Base-by-base conservation (phyloP, 2,888 invertebrate genomes). In the Hemicrepidius hirtus region DNA sequence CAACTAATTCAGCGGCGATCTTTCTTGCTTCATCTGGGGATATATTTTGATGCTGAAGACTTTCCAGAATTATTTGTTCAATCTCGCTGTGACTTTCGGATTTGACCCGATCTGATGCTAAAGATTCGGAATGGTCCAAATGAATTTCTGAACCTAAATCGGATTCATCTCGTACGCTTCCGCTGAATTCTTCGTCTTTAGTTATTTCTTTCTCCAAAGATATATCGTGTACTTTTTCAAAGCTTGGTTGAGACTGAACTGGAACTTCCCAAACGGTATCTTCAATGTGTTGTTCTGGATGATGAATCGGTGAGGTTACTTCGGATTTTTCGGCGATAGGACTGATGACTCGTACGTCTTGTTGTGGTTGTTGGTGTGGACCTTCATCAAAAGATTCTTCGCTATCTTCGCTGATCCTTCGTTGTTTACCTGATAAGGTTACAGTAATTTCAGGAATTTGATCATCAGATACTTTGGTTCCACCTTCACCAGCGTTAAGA, bases 251-350 rank as follows among this genome's bases (percentile, higher is more conserved):
- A 32, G 87, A 85, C 80, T 88, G 85, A 4, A 88, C 84, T 13
- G 88, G 85, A 18, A 88, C 87, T 82, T 88, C 88, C 88, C 88
- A 89, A 24, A 88, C 84, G 1, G 87, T 86, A 79, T 89, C 87
- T 70, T 88, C 87, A 18, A 88, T 82, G 73, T 87, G 85, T 80
- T 89, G 87, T 80, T 88, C 86, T 1, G 87, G 86, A 70, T 86
- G 84, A 68, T 87, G 83, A 18, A 88, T 82, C 9, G 84, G 82
- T 0, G 84, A 81, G 7, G 78, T 73, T 41, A 71, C 63, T 70
- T 79, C 74, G 46, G 74, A 70, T 71, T 68, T 64, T 70, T 69
- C 75, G 13, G 63, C 20, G 9, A 74, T 74, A 0, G 74, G 74
- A 50, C 67, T 74, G 7, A 65, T 65, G 7, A 53, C 21, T 6